phyloP scores from a whole-genome alignment of 2,113 vertebrate genomes.

The Sceloporus tristichus region DNA sequence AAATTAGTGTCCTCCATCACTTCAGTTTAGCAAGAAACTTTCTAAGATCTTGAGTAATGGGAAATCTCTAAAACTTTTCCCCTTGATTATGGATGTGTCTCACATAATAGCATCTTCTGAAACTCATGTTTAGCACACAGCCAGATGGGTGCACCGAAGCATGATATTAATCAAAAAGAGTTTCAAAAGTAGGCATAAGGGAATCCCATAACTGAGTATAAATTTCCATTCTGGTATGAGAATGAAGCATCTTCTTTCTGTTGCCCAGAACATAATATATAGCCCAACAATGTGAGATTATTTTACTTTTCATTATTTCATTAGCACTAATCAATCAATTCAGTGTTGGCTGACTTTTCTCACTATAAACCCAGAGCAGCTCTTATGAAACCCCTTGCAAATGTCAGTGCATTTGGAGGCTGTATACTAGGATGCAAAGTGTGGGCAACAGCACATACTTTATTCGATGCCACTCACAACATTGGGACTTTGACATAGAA shows the following conservation, averaged over 20 bases:
- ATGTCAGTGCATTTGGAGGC: background rate
- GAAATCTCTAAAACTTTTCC: conserved; percentile 7
- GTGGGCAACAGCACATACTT: background rate
- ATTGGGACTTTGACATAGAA: too few species aligned
- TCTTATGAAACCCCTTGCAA: background rate
- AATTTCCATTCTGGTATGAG: conserved; percentile 71
- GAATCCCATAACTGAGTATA: conserved; percentile 52
- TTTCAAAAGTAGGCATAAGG: conserved; percentile 49
- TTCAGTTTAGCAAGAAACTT: conserved; percentile 26
- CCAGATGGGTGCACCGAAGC: conserved; percentile 68
- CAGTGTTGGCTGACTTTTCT: background rate
- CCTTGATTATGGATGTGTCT: conserved; percentile 33
- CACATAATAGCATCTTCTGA: conserved; percentile 45
- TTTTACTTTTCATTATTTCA: conserved; percentile 48
- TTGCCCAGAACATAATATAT: conserved; percentile 53
- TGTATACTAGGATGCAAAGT: background rate
- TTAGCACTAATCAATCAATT: conserved; percentile 54
- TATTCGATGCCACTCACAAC: background rate
- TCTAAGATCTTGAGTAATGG: background rate
- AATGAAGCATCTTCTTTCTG: conserved; percentile 54
- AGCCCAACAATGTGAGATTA: conserved; percentile 51
- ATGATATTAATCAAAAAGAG: conserved; percentile 74
- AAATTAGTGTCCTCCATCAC: background rate
- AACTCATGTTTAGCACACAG: conserved; percentile 45
- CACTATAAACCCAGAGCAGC: background rate